A percentile compares a stretch with the other conserved stretches of the same genome.
Evolutionary conservation across 2,113 vertebrate genomes (phyloP).

Genomic region (Hippocampus zosterae): DNA sequence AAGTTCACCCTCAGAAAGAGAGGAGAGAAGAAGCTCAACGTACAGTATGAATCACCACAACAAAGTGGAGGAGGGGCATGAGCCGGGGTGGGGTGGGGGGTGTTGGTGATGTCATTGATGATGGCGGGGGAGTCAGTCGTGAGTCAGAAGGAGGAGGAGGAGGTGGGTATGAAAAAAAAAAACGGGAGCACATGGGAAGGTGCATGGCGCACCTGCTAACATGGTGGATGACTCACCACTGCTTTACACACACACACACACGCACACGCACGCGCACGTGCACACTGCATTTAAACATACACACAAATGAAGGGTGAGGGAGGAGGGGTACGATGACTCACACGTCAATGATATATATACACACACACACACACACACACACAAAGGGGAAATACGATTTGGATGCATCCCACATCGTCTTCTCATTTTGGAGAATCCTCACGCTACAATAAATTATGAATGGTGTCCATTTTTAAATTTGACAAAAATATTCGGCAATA

Average conservation of each 20-base stretch:
- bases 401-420: slow-evolving; percentile 62
- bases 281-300: neutral
- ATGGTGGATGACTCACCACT: slow-evolving; percentile 64
- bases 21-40: slow-evolving; percentile 43
- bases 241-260: slow-evolving; percentile 46
- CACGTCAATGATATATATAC: slow-evolving; percentile 48
- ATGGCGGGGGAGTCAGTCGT: slow-evolving; percentile 59
- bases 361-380: slow-evolving; percentile 9
- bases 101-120: slow-evolving; percentile 61
- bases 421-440: slow-evolving; percentile 62
- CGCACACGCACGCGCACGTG: neutral
- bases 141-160: slow-evolving; percentile 62
- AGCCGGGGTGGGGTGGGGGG: slow-evolving; percentile 21
- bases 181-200: slow-evolving; percentile 35
- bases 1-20: slow-evolving; percentile 23
- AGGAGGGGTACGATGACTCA: slow-evolving; percentile 67
- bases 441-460: neutral
- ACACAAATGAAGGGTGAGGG: slow-evolving; percentile 37
- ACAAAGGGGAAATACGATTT: slow-evolving; percentile 52
- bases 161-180: slow-evolving; percentile 27
- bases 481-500: too few relatives aligned
- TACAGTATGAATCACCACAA: slow-evolving; percentile 71
- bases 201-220: slow-evolving; percentile 63
- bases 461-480: neutral
- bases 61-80: slow-evolving; percentile 53